Percentiles rank a stretch among this genome's conserved stretches.
phyloP scores from a whole-genome alignment of 2,888 invertebrate species.

The Platycnemis pennipes region DNA sequence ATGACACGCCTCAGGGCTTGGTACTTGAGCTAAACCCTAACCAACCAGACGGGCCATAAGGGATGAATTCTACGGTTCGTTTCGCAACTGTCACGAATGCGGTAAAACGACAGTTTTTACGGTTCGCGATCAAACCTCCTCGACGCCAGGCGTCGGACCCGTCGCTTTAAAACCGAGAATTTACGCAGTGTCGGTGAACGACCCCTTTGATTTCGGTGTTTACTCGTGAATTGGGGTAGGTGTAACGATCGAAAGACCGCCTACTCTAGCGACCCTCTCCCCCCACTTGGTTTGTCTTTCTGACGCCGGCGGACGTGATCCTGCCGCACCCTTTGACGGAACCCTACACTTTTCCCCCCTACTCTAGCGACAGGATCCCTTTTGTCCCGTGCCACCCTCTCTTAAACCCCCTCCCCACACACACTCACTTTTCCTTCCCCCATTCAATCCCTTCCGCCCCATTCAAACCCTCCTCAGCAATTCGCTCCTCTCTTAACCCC shows the following conservation, averaged over 20 bases:
- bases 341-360: background rate
- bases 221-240: background rate
- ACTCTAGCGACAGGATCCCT: background rate
- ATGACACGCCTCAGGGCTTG: too few species aligned
- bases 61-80: too few species aligned
- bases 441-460: slow-evolving; percentile 19
- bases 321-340: background rate
- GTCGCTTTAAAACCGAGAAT: background rate
- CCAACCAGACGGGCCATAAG: too few species aligned
- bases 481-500: background rate
- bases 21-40: too few species aligned
- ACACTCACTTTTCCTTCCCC: background rate
- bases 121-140: background rate
- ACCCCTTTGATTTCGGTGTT: background rate
- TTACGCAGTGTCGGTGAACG: background rate
- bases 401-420: background rate
- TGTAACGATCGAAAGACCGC: background rate
- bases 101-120: too few species aligned
- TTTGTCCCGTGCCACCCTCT: background rate
- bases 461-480: background rate
- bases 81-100: too few species aligned
- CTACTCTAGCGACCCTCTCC: too few species aligned
- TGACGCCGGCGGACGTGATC: background rate
- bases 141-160: too few species aligned
- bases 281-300: background rate